Base-by-base conservation (phyloP, 2,888 invertebrate species). In the Trachelus iudaicus region DNA sequence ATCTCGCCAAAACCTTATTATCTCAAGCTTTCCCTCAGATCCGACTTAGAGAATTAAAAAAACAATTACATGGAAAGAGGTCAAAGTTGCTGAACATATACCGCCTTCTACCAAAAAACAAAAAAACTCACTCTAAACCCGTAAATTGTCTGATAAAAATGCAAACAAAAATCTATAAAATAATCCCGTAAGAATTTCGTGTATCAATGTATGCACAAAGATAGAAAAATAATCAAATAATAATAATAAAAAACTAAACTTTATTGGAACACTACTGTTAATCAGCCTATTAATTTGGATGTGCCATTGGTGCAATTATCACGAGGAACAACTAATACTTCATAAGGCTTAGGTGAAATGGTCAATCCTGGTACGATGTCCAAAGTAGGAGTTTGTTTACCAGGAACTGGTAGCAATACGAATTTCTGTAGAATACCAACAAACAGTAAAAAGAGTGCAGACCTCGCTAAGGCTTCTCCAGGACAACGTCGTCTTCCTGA, bases 401-500 rank as follows among this genome's bases (percentile, higher is more conserved):
- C 92, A 0, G 92, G 91, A 1, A 90, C 87, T 34, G 93, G 89
- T 73, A 90, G 85, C 30, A 95, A 86, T 31, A 90, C 86, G 87
- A 92, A 95, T 76, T 92, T 92, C 84, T 94, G 93, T 85, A 95
- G 89, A 40, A 95, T 92, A 69, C 94, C 93, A 0, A 93, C 92
- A 78, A 95, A 94, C 83, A 95, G 93, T 74, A 94, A 90, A 86
- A 95, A 95, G 11, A 95, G 88, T 81, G 94, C 94, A 1, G 93
- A 92, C 79, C 92, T 93, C 0, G 95, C 95, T 80, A 95, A 87
- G 0, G 93, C 90, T 88, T 95, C 95, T 0, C 95, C 95, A 0
- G 95, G 91, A 85, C 95, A 95, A 79, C 94, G 93, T 85, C 95
- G 92, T 84, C 92, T 93, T 3, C 95, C 95, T 93, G 92, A 84